phyloP scores from a whole-genome alignment of 2,888 invertebrate species.

The Autographa pulchrina region DNA sequence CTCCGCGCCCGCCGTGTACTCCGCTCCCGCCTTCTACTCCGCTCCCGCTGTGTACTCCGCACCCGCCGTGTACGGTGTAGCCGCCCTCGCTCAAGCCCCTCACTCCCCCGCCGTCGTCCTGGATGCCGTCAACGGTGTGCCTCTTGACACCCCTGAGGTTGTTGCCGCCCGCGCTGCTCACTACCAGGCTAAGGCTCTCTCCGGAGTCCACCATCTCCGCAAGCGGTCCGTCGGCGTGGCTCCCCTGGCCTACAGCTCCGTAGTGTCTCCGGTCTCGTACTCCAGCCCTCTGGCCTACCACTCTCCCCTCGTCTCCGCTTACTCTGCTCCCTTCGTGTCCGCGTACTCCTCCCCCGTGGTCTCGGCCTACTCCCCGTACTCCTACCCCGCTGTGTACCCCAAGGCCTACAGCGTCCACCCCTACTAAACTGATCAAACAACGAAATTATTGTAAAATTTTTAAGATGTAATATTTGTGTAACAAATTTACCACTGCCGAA shows the following conservation, averaged over 20 bases:
- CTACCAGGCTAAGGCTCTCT: constrained; percentile 83
- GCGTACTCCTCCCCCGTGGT: constrained; percentile 47
- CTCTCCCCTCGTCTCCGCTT: constrained; percentile 59
- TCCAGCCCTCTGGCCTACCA: constrained; percentile 65
- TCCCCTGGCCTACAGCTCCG: constrained; percentile 72
- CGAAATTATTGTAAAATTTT: constrained; percentile 16
- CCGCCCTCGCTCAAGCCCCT: constrained; percentile 74
- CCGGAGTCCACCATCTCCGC: constrained; percentile 79
- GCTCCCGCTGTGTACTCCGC: constrained; percentile 72
- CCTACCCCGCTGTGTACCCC: constrained; percentile 68
- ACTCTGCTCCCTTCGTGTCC: constrained; percentile 63
- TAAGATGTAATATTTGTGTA: constrained; percentile 25
- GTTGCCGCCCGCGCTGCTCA: constrained; percentile 85
- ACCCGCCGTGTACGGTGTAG: constrained; percentile 62
- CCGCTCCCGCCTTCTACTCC: constrained; percentile 65
- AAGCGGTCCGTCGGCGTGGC: constrained; percentile 77
- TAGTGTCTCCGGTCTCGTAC: constrained; percentile 67
- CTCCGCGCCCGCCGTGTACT: constrained; percentile 72
- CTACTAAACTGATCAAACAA: constrained; percentile 64
- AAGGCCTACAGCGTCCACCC: constrained; percentile 79
- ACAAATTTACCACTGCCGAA: constrained; percentile 67
- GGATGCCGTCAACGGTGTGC: constrained; percentile 83
- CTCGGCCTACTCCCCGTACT: constrained; percentile 55
- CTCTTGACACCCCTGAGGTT: constrained; percentile 86
- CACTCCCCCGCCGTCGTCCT: constrained; percentile 84